These are phyloP conservation scores for Genyomyrus donnyi DNA, from an alignment of 2,113 vertebrate genomes.

Conservation along the genomic window DNA sequence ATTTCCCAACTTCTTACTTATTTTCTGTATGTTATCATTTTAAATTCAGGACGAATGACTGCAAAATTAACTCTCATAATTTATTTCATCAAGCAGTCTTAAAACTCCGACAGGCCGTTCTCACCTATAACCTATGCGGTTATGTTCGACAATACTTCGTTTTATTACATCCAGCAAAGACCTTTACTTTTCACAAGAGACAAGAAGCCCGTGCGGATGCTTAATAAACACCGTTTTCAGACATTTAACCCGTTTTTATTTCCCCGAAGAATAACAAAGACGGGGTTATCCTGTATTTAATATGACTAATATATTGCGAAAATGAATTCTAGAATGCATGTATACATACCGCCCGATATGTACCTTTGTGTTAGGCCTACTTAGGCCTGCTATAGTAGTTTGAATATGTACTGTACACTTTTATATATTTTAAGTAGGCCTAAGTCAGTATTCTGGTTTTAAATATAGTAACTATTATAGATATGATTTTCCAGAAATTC, in stretches of 20 bases:
- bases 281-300: not conserved
- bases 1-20: not conserved
- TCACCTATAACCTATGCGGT: conserved; percentile 32
- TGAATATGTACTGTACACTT: not conserved
- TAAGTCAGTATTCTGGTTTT: not conserved
- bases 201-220: conserved; percentile 40
- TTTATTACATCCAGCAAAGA: conserved; percentile 65
- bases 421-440: not conserved
- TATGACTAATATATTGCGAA: not conserved
- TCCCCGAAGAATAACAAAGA: not conserved
- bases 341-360: not conserved
- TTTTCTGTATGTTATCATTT: not conserved
- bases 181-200: conserved; percentile 65
- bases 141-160: conserved; percentile 59
- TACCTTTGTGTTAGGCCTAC: not conserved
- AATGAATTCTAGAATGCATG: not conserved
- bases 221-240: conserved; percentile 26
- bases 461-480: not conserved
- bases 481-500: not conserved
- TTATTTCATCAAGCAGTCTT: not conserved
- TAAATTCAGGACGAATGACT: not conserved
- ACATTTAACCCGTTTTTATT: not conserved
- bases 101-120: not conserved
- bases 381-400: not conserved
- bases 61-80: not conserved